Evolutionary conservation across 2,113 vertebrate species (phyloP).

Genomic region (Okapia johnstoni): DNA sequence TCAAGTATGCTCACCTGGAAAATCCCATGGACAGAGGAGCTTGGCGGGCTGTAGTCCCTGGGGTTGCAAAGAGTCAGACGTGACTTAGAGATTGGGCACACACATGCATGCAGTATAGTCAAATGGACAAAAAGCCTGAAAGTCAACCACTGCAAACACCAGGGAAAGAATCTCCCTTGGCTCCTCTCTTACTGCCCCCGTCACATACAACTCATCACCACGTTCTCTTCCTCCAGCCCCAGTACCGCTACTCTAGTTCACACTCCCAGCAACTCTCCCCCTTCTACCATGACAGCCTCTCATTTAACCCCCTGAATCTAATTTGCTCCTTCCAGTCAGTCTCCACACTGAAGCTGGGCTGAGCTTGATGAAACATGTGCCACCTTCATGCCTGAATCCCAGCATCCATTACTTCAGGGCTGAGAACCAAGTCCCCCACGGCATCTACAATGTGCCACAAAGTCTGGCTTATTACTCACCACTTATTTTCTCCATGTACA

Average conservation of each 20-base stretch:
- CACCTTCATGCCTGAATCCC: neutral
- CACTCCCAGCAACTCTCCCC: neutral
- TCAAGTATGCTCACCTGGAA: neutral
- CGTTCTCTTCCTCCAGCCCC: neutral
- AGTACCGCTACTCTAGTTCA: rapidly evolving
- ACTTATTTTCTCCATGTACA: neutral
- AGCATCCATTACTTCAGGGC: neutral
- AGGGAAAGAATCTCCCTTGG: neutral
- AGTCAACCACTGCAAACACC: neutral
- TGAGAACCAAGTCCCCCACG: neutral
- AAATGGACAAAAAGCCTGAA: neutral
- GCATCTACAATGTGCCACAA: neutral
- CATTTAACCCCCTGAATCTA: neutral
- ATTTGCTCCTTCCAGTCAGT: neutral
- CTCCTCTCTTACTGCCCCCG: neutral
- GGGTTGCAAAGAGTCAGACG: neutral
- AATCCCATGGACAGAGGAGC: neutral
- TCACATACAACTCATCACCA: neutral
- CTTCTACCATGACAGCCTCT: neutral
- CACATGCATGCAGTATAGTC: neutral
- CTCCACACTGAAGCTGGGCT: neutral
- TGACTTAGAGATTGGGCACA: neutral
- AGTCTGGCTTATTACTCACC: neutral
- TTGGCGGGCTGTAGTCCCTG: neutral
- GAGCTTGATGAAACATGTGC: neutral